A percentile compares a stretch with the other conserved stretches of the same genome.
Conservation (phyloP, 2,113 vertebrate species). For the Dasyornis broadbenti region DNA sequence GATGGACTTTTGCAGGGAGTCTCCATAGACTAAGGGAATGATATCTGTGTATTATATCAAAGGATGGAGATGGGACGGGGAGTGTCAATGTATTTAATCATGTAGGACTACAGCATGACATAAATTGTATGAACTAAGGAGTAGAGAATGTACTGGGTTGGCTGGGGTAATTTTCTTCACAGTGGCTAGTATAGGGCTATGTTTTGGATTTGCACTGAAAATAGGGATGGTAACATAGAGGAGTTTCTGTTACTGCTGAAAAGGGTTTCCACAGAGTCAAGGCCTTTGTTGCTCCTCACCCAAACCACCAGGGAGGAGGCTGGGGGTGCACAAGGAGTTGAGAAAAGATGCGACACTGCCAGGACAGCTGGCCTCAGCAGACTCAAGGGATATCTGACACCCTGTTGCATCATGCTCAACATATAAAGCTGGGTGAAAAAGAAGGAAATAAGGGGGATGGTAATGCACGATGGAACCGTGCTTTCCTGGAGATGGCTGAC, state of each 20-base stretch:
- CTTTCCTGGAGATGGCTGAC: not conserved
- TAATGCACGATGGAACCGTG: rapidly evolving
- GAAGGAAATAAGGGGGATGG: not conserved
- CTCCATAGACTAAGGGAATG: not conserved
- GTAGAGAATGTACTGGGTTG: not conserved
- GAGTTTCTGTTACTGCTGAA: not conserved
- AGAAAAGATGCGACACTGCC: not conserved
- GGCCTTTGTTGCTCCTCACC: not conserved
- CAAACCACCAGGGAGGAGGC: not conserved
- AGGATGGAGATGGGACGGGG: not conserved
- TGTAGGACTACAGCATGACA: not conserved
- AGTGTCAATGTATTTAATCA: not conserved
- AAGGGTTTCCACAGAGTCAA: not conserved
- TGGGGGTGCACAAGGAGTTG: not conserved
- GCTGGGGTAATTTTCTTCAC: not conserved
- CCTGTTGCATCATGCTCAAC: not conserved
- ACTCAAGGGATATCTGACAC: not conserved
- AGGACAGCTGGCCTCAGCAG: not conserved
- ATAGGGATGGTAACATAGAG: not conserved
- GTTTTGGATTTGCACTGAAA: not conserved
- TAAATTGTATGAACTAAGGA: not conserved
- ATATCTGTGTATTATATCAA: not conserved
- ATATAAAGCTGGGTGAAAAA: not conserved
- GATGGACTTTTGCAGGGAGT: not conserved
- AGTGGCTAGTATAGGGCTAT: not conserved